A percentile compares a stretch with the other conserved stretches of the same genome.
These are phyloP conservation scores for Pseudococcus jackbeardsleyi DNA, from an alignment of 2,888 invertebrate genomes.

Conservation along the genomic window DNA sequence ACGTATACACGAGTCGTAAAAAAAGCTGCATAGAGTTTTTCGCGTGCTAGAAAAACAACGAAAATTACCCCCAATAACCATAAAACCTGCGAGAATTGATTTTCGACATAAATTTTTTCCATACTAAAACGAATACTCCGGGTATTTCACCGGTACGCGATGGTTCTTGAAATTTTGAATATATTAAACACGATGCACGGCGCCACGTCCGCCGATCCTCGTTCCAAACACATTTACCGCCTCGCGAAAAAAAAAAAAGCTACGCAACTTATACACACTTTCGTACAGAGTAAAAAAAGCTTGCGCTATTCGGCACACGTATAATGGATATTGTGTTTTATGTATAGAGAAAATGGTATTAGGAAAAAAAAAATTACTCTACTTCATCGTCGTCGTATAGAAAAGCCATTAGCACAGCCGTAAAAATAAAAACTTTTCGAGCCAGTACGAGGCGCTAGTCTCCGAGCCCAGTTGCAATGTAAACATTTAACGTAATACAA, in stretches of 20 bases:
- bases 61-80: slow-evolving; percentile 50
- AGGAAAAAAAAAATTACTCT: slow-evolving; percentile 27
- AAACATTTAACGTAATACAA: slow-evolving; percentile 53
- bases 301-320: slow-evolving; percentile 43
- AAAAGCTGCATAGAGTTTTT: slow-evolving; percentile 16
- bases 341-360: slow-evolving; percentile 20
- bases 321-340: slow-evolving; percentile 51
- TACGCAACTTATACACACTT: not conserved
- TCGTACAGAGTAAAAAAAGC: not conserved
- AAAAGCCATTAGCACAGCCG: slow-evolving; percentile 53
- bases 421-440: slow-evolving; percentile 54
- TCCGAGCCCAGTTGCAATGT: slow-evolving; percentile 33
- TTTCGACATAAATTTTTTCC: slow-evolving; percentile 42
- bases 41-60: slow-evolving; percentile 48
- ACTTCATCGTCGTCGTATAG: slow-evolving; percentile 44
- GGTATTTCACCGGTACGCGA: slow-evolving; percentile 28
- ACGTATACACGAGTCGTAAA: not conserved
- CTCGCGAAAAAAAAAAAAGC: not conserved
- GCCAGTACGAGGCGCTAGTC: not conserved
- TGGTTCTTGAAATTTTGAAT: slow-evolving; percentile 45
- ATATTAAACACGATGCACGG: slow-evolving; percentile 22
- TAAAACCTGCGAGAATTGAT: slow-evolving; percentile 48
- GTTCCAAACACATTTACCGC: not conserved
- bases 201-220: not conserved
- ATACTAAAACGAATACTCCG: not conserved